These are phyloP conservation scores for Cinclus mexicanus DNA, from an alignment of 2,113 vertebrate species.

Conservation along the genomic window DNA sequence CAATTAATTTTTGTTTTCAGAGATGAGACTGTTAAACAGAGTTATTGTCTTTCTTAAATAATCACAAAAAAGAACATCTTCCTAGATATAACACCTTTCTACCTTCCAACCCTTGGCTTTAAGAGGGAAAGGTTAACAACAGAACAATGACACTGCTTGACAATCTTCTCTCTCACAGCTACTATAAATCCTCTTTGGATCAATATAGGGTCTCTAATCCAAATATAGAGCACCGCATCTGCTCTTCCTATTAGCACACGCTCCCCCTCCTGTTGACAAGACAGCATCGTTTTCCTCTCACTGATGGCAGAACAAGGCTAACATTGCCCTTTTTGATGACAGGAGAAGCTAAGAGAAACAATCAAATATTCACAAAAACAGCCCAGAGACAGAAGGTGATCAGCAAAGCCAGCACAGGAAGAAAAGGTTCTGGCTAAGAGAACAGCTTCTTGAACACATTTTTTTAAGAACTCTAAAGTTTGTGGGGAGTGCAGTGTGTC, in stretches of 20 bases:
- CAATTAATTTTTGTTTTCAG: conserved; percentile 39
- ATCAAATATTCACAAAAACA: conserved; percentile 9
- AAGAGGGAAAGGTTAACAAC: conserved; percentile 54
- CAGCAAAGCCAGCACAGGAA: neutral
- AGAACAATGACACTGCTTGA: conserved; percentile 47
- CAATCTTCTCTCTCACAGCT: conserved; percentile 46
- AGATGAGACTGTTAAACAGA: neutral
- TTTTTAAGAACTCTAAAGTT: neutral
- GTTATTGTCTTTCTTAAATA: neutral
- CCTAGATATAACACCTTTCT: neutral
- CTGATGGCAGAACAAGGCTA: conserved; percentile 18
- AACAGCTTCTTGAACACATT: neutral
- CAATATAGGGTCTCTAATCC: conserved; percentile 68
- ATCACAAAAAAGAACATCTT: neutral
- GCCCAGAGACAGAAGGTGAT: neutral
- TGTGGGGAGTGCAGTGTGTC: neutral
- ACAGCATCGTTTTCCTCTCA: conserved; percentile 26
- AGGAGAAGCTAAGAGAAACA: neutral
- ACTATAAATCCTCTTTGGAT: conserved; percentile 73
- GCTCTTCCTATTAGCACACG: conserved; percentile 8
- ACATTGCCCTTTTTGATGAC: neutral
- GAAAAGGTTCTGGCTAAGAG: neutral
- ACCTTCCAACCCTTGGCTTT: conserved; percentile 15
- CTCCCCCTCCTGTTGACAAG: conserved; percentile 48
- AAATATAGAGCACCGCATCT: conserved; percentile 40